A percentile compares a stretch with the other conserved stretches of the same genome.
These are phyloP conservation scores for Synanthedon tipuliformis DNA, from an alignment of 2,888 invertebrate species.

Conservation along the genomic window DNA sequence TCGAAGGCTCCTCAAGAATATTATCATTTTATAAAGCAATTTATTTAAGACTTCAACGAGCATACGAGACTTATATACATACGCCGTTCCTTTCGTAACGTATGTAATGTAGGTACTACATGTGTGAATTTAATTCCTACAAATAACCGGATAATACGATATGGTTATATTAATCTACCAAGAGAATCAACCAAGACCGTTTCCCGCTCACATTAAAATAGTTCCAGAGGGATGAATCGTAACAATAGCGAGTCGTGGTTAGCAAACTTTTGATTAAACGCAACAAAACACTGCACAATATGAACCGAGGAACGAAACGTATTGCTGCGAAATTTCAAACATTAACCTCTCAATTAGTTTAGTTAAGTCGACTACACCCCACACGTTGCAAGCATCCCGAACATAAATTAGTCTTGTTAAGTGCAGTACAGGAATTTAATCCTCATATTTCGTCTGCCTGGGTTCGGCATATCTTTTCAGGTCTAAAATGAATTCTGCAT, in stretches of 20 bases:
- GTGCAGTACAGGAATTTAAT: constrained; percentile 68
- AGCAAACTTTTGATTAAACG: constrained; percentile 5
- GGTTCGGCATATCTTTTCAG: constrained; percentile 63
- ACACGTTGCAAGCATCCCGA: constrained; percentile 36
- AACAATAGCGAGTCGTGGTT: neutral
- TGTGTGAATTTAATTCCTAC: too few species aligned
- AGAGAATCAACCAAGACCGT: too few species aligned
- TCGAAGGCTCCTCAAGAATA: too few species aligned
- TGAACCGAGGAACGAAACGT: constrained; percentile 23
- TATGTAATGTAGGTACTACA: too few species aligned
- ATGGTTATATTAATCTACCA: too few species aligned
- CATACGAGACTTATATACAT: too few species aligned
- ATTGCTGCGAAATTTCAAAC: constrained; percentile 40
- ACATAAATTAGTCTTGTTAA: constrained; percentile 69
- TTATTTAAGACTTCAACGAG: too few species aligned
- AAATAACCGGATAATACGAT: too few species aligned
- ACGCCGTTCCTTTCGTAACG: too few species aligned
- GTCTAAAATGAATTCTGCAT: constrained; percentile 46
- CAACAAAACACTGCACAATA: constrained; percentile 8
- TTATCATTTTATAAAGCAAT: too few species aligned
- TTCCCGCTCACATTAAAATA: too few species aligned
- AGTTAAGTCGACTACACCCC: constrained; percentile 42
- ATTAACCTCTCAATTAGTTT: constrained; percentile 65
- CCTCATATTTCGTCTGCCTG: constrained; percentile 67
- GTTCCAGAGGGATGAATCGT: too few species aligned